These are phyloP conservation scores for Sphecodes monilicornis DNA, from an alignment of 2,888 invertebrate species.

Conservation along the genomic window DNA sequence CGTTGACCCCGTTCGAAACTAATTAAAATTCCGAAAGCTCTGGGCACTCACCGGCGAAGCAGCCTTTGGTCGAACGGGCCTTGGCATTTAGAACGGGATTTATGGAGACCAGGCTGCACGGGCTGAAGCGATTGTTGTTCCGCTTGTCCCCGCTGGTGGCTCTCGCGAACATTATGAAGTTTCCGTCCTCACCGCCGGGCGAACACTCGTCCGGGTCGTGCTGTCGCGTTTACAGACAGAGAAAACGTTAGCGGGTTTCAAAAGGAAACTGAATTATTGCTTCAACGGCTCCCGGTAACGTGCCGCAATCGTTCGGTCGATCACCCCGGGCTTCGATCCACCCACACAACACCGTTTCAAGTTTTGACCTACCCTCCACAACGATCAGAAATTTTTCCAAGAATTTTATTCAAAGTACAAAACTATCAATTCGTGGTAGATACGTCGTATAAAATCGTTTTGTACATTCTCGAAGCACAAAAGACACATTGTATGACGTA, in stretches of 20 bases:
- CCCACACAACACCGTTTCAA: neutral
- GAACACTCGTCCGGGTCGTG: constrained; percentile 97
- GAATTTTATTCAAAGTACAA: neutral
- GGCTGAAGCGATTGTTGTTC: constrained; percentile 98
- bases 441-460: neutral
- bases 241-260: constrained; percentile 58
- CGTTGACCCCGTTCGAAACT: constrained; percentile 46
- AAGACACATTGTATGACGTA: too few relatives aligned
- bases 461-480: neutral
- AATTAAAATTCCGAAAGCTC: constrained; percentile 52
- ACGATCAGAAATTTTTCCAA: neutral
- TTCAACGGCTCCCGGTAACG: neutral
- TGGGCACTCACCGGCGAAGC: constrained; percentile 90
- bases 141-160: constrained; percentile 99
- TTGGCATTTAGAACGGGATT: constrained; percentile 95
- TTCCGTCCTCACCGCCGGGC: constrained; percentile 96
- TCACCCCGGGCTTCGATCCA: neutral
- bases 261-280: constrained; percentile 11
- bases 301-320: constrained; percentile 2
- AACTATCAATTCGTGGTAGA: neutral
- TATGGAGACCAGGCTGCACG: constrained; percentile 95
- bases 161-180: constrained; percentile 99
- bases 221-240: constrained; percentile 84
- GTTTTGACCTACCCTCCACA: neutral
- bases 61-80: constrained; percentile 94